Conservation (phyloP, 2,888 invertebrate species). For the Patella caerulea region DNA sequence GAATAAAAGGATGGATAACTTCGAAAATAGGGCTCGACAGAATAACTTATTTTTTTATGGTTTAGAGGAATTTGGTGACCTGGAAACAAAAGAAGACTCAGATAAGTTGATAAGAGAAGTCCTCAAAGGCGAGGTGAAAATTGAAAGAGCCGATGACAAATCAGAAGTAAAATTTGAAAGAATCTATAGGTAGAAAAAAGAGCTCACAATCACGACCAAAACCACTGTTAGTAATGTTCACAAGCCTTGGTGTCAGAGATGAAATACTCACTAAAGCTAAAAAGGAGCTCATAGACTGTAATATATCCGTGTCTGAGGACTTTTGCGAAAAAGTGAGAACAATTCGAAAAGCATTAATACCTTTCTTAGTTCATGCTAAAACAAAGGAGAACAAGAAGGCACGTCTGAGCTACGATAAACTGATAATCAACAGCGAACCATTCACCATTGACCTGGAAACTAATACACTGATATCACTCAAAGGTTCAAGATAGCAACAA, state of each 20-base stretch:
- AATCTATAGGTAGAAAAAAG: background rate
- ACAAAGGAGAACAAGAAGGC: background rate
- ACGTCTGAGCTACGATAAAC: background rate
- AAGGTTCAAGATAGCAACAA: background rate
- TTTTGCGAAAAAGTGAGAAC: background rate
- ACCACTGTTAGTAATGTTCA: background rate
- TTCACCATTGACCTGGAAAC: background rate
- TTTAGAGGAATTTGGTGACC: background rate
- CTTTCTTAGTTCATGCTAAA: background rate
- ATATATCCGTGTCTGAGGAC: background rate
- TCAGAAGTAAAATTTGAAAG: constrained; percentile 4
- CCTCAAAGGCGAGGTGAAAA: background rate
- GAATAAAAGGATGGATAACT: constrained; percentile 7
- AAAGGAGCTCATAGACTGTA: background rate
- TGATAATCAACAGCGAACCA: background rate
- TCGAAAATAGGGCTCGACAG: background rate
- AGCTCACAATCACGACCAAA: background rate
- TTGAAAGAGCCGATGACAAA: background rate
- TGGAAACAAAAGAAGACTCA: background rate
- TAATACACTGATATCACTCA: background rate
- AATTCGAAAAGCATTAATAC: background rate
- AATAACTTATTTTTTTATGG: constrained; percentile 5
- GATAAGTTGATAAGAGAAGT: constrained; percentile 1
- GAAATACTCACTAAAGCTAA: background rate
- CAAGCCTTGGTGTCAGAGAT: background rate